Evolutionary conservation across 2,888 invertebrate genomes (phyloP), one percentile per base, ranked within the genome.

Genomic region (Thera britannica): DNA sequence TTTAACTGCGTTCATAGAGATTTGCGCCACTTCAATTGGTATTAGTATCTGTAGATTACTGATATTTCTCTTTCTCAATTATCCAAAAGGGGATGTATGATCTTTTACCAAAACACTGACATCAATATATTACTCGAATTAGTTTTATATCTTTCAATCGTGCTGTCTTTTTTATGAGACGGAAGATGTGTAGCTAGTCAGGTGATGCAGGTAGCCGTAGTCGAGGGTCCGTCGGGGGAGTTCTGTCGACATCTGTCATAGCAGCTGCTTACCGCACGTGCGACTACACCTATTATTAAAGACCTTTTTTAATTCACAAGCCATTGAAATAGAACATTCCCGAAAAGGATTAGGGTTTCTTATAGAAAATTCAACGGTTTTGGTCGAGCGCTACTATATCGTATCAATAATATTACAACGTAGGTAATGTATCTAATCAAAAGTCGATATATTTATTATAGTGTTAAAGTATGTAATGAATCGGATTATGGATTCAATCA

Each of bases 201-300:
- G 86, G 88, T 87, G 81, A 77, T 77, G 83, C 87, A 88, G 89
- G 89, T 87, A 87, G 81, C 70, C 71, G 77, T 74, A 68, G 79
- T 70, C 79, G 44, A n/a, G 57, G 58, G 80, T 78, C 72, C 76
- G 68, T 76, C 76, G 75, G 78, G 83, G 77, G 72, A 72, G 80
- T 88, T 90, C 90, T 89, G 89, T 84, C 86, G 80, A 81, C 92
- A 92, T 90, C 93, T 92, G 92, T 90, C 92, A 83, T 80, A 80
- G 87, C 93, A 92, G 93, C 93, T 93, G 93, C 88, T 79, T 79
- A 77, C 79, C 89, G 90, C 93, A 92, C 93, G 93, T 93, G 93
- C 90, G 88, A 77, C 83, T 83, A 82, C 83, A 87, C 89, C 90
- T 89, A 91, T 92, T 90, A 91, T 90, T 90, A 87, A 83, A 83